A percentile compares a stretch with the other conserved stretches of the same genome.
Evolutionary conservation across 2,113 vertebrate genomes (phyloP).

Genomic region (Anser cygnoides): DNA sequence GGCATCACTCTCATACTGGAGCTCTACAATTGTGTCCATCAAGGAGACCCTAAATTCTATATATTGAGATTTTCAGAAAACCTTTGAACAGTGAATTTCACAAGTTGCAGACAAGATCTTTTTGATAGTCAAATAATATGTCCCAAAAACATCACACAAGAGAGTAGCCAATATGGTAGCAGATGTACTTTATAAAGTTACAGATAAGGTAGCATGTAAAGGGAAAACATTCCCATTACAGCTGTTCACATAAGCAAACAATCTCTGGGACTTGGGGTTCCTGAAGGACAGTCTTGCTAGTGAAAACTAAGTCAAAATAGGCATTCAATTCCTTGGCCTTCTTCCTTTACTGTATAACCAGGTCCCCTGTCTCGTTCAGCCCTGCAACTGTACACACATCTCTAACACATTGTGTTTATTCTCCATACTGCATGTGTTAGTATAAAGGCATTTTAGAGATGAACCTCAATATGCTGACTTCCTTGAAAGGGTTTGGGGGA

Average conservation of each 20-base stretch:
- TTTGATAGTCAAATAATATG: background rate
- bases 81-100: background rate
- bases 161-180: background rate
- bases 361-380: background rate
- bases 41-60: background rate
- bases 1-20: background rate
- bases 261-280: background rate
- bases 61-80: background rate
- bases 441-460: too few species aligned
- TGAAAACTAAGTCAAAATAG: background rate
- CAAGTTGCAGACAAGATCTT: background rate
- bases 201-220: background rate
- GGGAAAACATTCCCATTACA: background rate
- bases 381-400: background rate
- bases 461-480: too few species aligned
- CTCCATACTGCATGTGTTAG: background rate
- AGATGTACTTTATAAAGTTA: background rate
- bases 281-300: background rate
- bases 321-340: background rate
- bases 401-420: too few species aligned
- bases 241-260: background rate
- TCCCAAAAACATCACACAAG: background rate
- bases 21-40: background rate
- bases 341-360: background rate
- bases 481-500: too few species aligned